Conservation (phyloP, 2,888 invertebrate species). For the Bombyx huttoni region DNA sequence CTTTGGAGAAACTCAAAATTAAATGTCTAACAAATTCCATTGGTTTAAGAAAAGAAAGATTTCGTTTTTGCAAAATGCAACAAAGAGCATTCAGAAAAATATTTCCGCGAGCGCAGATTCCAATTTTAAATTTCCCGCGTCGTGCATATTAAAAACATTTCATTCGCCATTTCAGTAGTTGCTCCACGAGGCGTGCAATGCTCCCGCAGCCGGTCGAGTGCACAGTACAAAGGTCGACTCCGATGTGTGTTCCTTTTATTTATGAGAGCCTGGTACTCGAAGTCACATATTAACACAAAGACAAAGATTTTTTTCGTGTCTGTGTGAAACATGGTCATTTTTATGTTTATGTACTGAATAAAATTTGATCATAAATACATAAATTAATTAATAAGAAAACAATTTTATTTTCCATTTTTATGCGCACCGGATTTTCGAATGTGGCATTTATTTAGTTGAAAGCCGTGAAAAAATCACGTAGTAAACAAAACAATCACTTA, state of each 20-base stretch:
- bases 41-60: background rate
- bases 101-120: conserved; percentile 23
- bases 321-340: background rate
- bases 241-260: conserved; percentile 50
- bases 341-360: background rate
- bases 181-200: conserved; percentile 37
- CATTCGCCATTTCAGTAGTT: conserved; percentile 46
- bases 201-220: conserved; percentile 46
- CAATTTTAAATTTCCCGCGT: conserved; percentile 30
- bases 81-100: conserved; percentile 17
- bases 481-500: conserved; percentile 14
- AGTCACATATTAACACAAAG: conserved; percentile 9
- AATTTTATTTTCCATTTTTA: too few relatives aligned
- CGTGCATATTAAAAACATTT: conserved; percentile 45
- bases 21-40: background rate
- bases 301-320: background rate
- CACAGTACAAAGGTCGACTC: conserved; percentile 46
- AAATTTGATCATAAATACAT: background rate
- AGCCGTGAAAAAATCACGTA: background rate
- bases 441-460: background rate
- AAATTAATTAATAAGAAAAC: too few relatives aligned
- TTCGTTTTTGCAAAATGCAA: conserved; percentile 3
- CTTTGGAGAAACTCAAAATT: background rate
- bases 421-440: too few relatives aligned
- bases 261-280: conserved; percentile 37